phyloP scores from a whole-genome alignment of 2,113 vertebrate species.

The Noctilio leporinus region DNA sequence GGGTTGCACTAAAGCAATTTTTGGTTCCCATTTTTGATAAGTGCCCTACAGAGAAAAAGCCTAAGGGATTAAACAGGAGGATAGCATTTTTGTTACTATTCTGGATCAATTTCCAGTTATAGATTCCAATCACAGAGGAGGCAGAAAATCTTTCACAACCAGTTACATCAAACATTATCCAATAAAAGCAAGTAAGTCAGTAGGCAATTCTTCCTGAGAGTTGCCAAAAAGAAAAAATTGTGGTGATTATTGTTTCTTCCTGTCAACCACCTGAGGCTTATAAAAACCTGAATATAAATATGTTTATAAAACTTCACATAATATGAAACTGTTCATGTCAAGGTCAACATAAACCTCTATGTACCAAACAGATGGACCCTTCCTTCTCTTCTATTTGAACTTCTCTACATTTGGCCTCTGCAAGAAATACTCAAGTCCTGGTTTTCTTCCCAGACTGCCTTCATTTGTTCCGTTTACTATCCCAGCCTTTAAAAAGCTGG shows the following conservation, averaged over 20 bases:
- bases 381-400: not conserved
- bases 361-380: not conserved
- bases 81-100: constrained; percentile 24
- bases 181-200: constrained; percentile 53
- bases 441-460: not conserved
- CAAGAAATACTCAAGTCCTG: not conserved
- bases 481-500: not conserved
- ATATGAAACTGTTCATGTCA: constrained; percentile 3
- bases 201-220: constrained; percentile 45
- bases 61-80: constrained; percentile 19
- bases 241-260: constrained; percentile 39
- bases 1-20: constrained; percentile 12
- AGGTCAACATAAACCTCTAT: not conserved
- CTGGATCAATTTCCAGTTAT: constrained; percentile 68
- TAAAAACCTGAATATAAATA: constrained; percentile 40
- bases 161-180: constrained; percentile 41
- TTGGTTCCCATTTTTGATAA: constrained; percentile 49
- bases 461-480: not conserved
- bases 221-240: constrained; percentile 53
- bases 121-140: constrained; percentile 72
- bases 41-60: constrained; percentile 46
- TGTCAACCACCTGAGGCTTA: constrained; percentile 57
- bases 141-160: constrained; percentile 65
- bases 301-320: constrained; percentile 6
- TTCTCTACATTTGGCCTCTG: not conserved